Evolutionary conservation across 1,140 invertebrate species (phyloP), one percentile per base, ranked within the genome.

Genomic region (Galleria mellonella): DNA sequence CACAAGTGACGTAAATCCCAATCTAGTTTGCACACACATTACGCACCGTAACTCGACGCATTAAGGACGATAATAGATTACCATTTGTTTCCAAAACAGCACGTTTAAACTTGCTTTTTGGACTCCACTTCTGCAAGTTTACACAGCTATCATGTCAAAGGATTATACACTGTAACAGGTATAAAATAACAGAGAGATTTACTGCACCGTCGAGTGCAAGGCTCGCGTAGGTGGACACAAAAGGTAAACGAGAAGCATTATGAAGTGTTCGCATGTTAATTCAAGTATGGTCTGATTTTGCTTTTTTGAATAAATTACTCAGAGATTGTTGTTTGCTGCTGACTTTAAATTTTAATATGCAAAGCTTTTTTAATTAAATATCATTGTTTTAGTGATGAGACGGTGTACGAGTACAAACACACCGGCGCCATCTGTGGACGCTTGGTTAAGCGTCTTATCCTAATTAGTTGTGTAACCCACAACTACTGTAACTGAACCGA

Each of bases 221-320:
- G 60, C 55, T 6, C 6, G 6, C 17, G 60, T 66, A 47, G 57
- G 59, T 41, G 43, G 33, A 37, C 38, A 37, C 32, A 45, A 40
- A 58, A 63, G 54, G 63, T 58, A 55, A 65, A 56, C 55, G 50
- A 23, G 17, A 61, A 53, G 62, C 68, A 63, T n/a, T 66, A 64
- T 65, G 54, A 61, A 68, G 63, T 67, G 65, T 23, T 55, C 56
- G 50, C 58, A 71, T 71, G 64, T 52, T 64, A 71, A 73, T 68
- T 51, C 10, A 32, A 23, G 6, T 3, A 23, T 23, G 17, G 12
- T n/a, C n/a, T 40, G 17, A 29, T 40, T 40, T 23, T n/a, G 36
- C 23, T 40, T 40, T 40, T 40, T 40, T 10, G 12, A 29, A 23
- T 23, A 23, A 23, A 23, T 23, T 23, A 23, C 17, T 23, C 17